A percentile compares a stretch with the other conserved stretches of the same genome.
phyloP scores from a whole-genome alignment of 2,113 vertebrate species.

The Ariopsis seemanni region DNA sequence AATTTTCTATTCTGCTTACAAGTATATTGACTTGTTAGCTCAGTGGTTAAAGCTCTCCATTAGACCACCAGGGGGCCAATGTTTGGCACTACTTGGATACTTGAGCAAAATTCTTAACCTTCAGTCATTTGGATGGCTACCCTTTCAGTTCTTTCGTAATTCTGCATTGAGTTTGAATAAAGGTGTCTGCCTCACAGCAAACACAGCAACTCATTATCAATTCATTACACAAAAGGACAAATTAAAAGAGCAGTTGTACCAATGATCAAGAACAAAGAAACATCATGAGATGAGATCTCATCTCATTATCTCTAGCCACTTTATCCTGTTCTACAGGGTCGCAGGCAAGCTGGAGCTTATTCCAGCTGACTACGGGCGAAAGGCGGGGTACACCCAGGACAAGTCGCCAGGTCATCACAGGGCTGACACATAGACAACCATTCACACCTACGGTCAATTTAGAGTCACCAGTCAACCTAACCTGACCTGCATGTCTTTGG shows the following conservation, averaged over 20 bases:
- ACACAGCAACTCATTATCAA: background rate
- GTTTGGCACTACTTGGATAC: background rate
- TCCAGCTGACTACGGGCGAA: no score
- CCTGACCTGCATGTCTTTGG: no score
- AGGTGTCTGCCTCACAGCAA: background rate
- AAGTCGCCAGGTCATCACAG: no score
- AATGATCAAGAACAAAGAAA: background rate
- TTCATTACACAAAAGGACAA: background rate
- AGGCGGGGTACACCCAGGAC: no score
- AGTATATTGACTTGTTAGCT: background rate
- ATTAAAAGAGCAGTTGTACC: background rate
- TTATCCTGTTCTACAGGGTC: no score
- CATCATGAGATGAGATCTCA: no score
- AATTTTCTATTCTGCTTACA: background rate
- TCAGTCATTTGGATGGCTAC: background rate
- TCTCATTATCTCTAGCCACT: no score
- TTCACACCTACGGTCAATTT: no score
- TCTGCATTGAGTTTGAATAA: background rate
- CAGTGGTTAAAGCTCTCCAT: background rate
- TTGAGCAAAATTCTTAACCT: background rate
- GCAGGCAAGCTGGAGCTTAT: no score
- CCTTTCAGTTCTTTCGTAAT: background rate
- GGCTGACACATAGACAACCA: no score
- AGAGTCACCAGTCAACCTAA: no score
- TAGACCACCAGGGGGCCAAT: background rate